Conservation (phyloP, 2,797 vertebrate species). For the Sebastes minor region DNA sequence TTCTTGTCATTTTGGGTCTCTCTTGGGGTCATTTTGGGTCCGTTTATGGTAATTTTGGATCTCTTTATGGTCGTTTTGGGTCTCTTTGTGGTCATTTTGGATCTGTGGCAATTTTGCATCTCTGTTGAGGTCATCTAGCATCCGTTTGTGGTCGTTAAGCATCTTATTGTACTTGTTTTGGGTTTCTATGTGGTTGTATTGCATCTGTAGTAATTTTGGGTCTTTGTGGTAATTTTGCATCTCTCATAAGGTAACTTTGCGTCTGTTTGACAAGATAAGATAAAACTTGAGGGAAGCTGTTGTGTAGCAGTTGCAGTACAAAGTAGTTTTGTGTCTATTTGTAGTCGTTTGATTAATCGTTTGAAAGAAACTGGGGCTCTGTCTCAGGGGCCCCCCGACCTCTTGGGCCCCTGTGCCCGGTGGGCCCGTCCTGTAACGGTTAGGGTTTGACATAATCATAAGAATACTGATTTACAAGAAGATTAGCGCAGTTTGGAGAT, state of each 20-base stretch:
- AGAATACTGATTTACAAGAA: conserved; percentile 30
- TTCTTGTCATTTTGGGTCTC: too few relatives aligned
- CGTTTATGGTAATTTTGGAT: background rate
- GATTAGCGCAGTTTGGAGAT: background rate
- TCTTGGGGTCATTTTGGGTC: background rate
- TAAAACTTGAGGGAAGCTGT: background rate
- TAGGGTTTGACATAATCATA: background rate
- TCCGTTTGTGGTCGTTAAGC: too few relatives aligned
- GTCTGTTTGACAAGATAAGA: background rate
- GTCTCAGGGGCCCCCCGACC: background rate
- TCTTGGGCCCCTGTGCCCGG: background rate
- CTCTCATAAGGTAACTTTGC: background rate
- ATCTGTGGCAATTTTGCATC: background rate
- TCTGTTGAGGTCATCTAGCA: too few relatives aligned
- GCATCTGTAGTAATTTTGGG: background rate
- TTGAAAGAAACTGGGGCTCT: background rate
- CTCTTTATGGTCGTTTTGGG: background rate
- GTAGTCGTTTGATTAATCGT: background rate
- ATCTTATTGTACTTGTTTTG: background rate
- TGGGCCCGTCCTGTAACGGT: background rate
- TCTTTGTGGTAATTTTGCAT: background rate
- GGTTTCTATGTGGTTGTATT: background rate
- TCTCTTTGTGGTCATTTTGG: background rate
- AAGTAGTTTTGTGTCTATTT: background rate
- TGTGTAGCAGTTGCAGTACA: background rate